Evolutionary conservation across 2,888 invertebrate genomes (phyloP).

Genomic region (Poecilobothrus nobilitatus): DNA sequence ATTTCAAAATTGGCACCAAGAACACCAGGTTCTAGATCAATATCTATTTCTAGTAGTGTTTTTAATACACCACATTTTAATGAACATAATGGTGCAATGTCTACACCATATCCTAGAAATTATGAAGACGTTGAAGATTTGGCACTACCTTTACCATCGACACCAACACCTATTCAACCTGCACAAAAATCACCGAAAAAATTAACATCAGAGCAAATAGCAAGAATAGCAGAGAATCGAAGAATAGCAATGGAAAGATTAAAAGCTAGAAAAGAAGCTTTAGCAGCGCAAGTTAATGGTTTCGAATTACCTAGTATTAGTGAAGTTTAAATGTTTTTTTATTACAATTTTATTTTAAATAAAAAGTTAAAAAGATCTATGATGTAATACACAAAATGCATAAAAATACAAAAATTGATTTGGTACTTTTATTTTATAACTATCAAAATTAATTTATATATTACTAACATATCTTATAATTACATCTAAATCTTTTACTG

Average conservation of each 20-base stretch:
- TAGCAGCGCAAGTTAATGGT: background rate
- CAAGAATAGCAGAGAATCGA: slow-evolving; percentile 60
- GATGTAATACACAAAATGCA: too few relatives aligned
- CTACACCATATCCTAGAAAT: slow-evolving; percentile 32
- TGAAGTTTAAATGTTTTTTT: too few relatives aligned
- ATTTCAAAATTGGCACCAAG: slow-evolving; percentile 43
- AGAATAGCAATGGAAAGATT: slow-evolving; percentile 56
- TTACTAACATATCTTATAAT: slow-evolving; percentile 19
- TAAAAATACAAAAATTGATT: too few relatives aligned
- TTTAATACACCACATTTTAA: slow-evolving; percentile 35
- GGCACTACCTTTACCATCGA: slow-evolving; percentile 33
- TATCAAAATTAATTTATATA: background rate
- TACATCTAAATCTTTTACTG: slow-evolving; percentile 17
- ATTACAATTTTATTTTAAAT: too few relatives aligned
- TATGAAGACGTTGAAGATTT: slow-evolving; percentile 31
- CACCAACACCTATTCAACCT: slow-evolving; percentile 22
- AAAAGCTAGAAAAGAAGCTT: slow-evolving; percentile 43
- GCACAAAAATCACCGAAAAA: slow-evolving; percentile 22
- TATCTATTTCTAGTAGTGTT: slow-evolving; percentile 22
- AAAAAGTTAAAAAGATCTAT: too few relatives aligned
- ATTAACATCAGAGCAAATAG: slow-evolving; percentile 55
- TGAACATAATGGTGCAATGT: slow-evolving; percentile 30
- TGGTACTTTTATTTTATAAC: too few relatives aligned
- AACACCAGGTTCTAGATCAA: slow-evolving; percentile 29
- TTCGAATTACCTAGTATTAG: too few relatives aligned